Conservation (phyloP, 2,888 invertebrate species). For the Drosophila ochracea region DNA sequence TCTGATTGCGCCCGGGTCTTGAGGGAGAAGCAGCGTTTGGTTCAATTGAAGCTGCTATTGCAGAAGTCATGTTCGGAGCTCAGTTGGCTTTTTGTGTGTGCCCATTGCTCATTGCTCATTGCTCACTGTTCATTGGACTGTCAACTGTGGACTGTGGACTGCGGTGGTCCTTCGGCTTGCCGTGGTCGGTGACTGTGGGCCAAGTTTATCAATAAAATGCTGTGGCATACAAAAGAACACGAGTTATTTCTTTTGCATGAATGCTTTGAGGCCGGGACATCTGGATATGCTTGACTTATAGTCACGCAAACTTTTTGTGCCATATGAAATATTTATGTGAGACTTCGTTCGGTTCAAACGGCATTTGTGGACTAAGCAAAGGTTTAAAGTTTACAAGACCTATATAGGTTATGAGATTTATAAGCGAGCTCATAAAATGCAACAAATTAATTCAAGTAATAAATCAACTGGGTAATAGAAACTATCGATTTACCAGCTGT, state of each 20-base stretch:
- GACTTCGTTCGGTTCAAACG: slow-evolving; percentile 33
- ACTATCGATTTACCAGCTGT: slow-evolving; percentile 52
- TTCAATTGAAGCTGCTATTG: slow-evolving; percentile 51
- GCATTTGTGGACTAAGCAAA: slow-evolving; percentile 28
- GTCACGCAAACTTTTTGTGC: slow-evolving; percentile 62
- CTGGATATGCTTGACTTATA: slow-evolving; percentile 64
- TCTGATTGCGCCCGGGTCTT: slow-evolving; percentile 38
- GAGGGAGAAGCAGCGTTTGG: slow-evolving; percentile 17
- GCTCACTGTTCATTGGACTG: slow-evolving; percentile 26
- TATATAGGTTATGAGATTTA: slow-evolving; percentile 1
- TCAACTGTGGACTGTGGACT: slow-evolving; percentile 15
- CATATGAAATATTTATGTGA: slow-evolving; percentile 58
- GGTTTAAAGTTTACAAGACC: slow-evolving; percentile 15
- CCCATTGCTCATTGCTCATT: slow-evolving; percentile 37
- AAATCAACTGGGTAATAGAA: slow-evolving; percentile 39
- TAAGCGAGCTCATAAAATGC: slow-evolving; percentile 5
- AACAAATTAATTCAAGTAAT: slow-evolving; percentile 28
- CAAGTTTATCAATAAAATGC: slow-evolving; percentile 78
- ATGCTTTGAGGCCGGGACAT: slow-evolving; percentile 57
- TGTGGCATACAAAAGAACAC: slow-evolving; percentile 74
- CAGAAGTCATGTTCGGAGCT: slow-evolving; percentile 49
- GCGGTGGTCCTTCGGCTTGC: slow-evolving; percentile 50
- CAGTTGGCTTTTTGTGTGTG: slow-evolving; percentile 54
- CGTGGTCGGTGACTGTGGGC: slow-evolving; percentile 34
- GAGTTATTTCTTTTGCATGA: slow-evolving; percentile 79